phyloP scores from a whole-genome alignment of 2,113 vertebrate species.

The Dasyurus viverrinus region DNA sequence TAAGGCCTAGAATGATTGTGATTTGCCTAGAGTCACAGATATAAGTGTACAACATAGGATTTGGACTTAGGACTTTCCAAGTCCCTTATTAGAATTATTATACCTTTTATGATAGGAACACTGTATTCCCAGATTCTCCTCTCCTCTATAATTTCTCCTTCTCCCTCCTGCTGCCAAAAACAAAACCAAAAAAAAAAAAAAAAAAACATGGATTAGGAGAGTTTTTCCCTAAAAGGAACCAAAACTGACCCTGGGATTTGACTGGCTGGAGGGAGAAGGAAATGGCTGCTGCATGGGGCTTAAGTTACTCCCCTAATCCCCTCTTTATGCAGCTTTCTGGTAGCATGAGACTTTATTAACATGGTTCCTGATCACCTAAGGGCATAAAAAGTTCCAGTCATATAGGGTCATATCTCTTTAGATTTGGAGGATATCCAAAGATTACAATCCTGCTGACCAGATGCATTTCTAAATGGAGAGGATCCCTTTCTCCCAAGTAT shows the following conservation, averaged over 20 bases:
- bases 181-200: too few species aligned
- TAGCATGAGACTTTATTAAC: neutral
- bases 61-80: neutral
- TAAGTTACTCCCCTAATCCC: neutral
- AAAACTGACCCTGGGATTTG: neutral
- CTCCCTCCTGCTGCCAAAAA: too few species aligned
- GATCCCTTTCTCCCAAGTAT: neutral
- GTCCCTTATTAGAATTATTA: neutral
- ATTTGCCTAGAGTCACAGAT: neutral
- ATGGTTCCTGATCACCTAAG: too few species aligned
- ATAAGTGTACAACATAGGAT: neutral
- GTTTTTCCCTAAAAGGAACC: neutral
- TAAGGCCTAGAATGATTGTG: neutral
- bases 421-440: neutral
- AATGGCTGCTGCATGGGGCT: neutral
- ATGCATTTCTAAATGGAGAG: neutral
- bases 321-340: neutral
- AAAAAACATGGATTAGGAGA: neutral
- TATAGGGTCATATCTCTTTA: neutral
- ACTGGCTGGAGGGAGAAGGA: neutral
- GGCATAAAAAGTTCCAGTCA: neutral
- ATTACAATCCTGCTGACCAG: neutral
- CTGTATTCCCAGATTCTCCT: neutral
- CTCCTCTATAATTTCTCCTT: neutral
- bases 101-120: neutral